These are phyloP conservation scores for Lissonota sp. DNA, from an alignment of 2,888 invertebrate genomes.

Conservation along the genomic window DNA sequence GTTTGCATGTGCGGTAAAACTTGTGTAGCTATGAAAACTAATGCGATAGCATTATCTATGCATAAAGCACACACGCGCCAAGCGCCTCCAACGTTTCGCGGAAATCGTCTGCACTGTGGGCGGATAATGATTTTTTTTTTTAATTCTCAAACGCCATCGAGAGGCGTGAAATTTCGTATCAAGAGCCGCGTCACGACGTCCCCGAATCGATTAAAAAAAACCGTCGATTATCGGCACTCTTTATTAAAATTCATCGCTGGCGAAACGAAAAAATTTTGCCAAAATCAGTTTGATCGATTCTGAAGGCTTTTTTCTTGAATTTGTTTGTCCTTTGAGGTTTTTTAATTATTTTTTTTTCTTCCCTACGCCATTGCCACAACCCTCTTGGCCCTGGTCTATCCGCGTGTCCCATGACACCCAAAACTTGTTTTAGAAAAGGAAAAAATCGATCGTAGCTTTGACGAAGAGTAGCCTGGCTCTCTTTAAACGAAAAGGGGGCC, in stretches of 20 bases:
- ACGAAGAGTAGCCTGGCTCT: conserved; percentile 19
- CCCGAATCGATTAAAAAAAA: conserved; percentile 6
- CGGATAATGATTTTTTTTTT: conserved; percentile 18
- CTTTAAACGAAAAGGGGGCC: conserved; percentile 32
- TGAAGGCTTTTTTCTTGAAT: neutral
- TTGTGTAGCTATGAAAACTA: conserved; percentile 16
- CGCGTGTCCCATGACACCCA: conserved; percentile 15
- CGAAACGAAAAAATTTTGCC: neutral
- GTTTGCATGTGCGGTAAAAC: no score
- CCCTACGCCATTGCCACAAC: conserved; percentile 36
- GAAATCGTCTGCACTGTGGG: conserved; percentile 51
- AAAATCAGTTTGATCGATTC: conserved; percentile 5
- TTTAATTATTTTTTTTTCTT: neutral
- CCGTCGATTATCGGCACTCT: neutral
- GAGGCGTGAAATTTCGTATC: conserved; percentile 60
- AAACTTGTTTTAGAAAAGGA: conserved; percentile 23
- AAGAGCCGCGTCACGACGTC: conserved; percentile 16
- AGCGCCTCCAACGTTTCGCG: neutral
- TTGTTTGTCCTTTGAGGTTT: neutral
- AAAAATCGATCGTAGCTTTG: conserved; percentile 4
- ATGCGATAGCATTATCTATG: conserved; percentile 50
- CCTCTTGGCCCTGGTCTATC: neutral
- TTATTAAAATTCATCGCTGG: neutral
- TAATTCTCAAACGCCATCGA: conserved; percentile 21
- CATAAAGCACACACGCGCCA: neutral